Evolutionary conservation across 64 coral and sea anemone species (phyloP), one percentile per base, ranked within the genome.

Genomic region (Actinia tenebrosa): DNA sequence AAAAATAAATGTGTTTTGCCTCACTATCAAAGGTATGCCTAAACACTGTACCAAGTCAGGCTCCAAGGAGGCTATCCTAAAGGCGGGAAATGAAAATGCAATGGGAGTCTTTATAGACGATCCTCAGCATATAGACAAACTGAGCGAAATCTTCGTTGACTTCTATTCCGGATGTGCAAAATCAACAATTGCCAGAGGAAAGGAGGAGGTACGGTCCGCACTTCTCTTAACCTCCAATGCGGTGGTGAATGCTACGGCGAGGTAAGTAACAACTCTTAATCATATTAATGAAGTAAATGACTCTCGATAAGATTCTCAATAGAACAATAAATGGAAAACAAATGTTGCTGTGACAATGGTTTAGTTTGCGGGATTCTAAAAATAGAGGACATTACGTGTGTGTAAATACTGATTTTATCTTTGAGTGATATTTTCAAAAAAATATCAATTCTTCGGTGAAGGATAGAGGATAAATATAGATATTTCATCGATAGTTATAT

Each of bases 71-170:
- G 69, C 86, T 2, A 87, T 87, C 20, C 22, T 87, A 10, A 78
- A 87, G 77, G 66, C 45, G 10, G 86, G 68, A 3, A 87, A 69
- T 45, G n/a, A 30, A 25, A 87, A 60, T 77, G 15, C 52, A 14
- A 78, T 87, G 86, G 86, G 69, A 54, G 54, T 87, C 13, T 87
- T 87, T 25, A 68, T 66, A 27, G 84, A 87, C 78, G 86, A 87
- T 77, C 86, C 71, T 42, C 46, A 79, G 55, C 56, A 53, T n/a
- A 87, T 87, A 17, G 69, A 53, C 47, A 53, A 16, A 16, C 37
- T 87, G 5, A 87, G 86, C 7, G 86, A 87, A 78, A 77, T 87
- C 56, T 87, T 87, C 27, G 86, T 87, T 23, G 86, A 87, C n/a
- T 87, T 78, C n/a, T 87, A 87, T 56, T 87, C 86, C 7, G 71